These are phyloP conservation scores for Meghimatium bilineatum DNA, from an alignment of 2,888 invertebrate genomes.

Conservation along the genomic window DNA sequence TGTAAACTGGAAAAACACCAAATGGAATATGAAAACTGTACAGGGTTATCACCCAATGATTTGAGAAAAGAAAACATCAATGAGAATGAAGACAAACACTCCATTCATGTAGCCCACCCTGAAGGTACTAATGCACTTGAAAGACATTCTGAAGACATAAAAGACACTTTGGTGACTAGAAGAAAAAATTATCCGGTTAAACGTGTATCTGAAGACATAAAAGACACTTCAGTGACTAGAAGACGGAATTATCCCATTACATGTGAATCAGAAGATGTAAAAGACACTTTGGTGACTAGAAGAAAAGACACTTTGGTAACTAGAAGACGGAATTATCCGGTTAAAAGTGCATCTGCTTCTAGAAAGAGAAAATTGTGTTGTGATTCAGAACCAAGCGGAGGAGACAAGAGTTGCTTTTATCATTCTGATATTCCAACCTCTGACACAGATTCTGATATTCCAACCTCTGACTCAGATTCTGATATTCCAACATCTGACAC, in stretches of 20 bases:
- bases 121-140: background rate
- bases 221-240: no score
- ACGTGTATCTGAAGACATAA: no score
- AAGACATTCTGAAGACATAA: background rate
- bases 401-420: background rate
- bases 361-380: constrained; percentile 18
- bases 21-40: background rate
- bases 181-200: background rate
- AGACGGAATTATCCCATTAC: no score
- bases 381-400: background rate
- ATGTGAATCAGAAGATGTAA: no score
- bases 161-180: constrained; percentile 10
- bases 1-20: background rate
- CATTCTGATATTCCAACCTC: background rate
- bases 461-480: background rate
- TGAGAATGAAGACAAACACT: no score
- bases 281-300: constrained; percentile 10
- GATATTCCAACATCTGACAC: background rate
- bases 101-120: background rate
- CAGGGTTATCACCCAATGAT: background rate
- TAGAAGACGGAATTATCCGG: no score
- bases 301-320: background rate
- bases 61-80: background rate
- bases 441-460: no score
- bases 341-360: no score